Base-by-base conservation (phyloP, 2,888 invertebrate genomes). In the Catocala sponsa region DNA sequence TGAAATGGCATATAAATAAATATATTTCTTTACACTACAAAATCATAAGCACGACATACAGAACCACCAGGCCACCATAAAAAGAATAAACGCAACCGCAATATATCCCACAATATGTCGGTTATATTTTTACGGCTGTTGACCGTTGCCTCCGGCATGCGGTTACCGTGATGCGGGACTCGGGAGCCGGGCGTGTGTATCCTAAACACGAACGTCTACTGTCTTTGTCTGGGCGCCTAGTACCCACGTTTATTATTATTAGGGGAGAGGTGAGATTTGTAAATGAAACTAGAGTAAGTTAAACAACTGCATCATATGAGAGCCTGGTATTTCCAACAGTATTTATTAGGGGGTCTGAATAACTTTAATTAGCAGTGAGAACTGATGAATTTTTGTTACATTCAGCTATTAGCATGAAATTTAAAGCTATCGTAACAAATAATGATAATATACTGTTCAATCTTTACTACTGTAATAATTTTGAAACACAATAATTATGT, bases 71-170 rank as follows among this genome's bases (percentile, higher is more conserved):
- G 35, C 35, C 35, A 38, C 35, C 56, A 77, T 72, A 74, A 69
- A 38, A 76, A 62, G 63, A 49, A 67, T 63, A 64, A 67, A 63
- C 61, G 61, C 61, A 64, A 73, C 78, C 78, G 65, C 76, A 75
- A 66, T 71, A 74, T 77, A 66, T 64, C 55, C 72, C 65, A 61
- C 65, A 74, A 63, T 65, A 70, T 53, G 67, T 67, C 70, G 70
- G 66, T 62, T 72, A 78, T 78, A 75, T 73, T 76, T 76, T 76
- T 75, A 78, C 65, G 65, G 63, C 64, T 63, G 63, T 51, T 56
- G 58, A 65, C 77, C 11, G 55, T 68, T 64, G 76, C 72, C 70
- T 52, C 63, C 65, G 72, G 75, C 67, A 59, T 70, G 73, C 56
- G 78, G 73, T 73, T 59, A 66, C 50, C 57, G 49, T 59, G 64